Percentiles rank a stretch among this genome's conserved stretches.
phyloP scores from a whole-genome alignment of 1,140 invertebrate species.

The Heliothis virescens region DNA sequence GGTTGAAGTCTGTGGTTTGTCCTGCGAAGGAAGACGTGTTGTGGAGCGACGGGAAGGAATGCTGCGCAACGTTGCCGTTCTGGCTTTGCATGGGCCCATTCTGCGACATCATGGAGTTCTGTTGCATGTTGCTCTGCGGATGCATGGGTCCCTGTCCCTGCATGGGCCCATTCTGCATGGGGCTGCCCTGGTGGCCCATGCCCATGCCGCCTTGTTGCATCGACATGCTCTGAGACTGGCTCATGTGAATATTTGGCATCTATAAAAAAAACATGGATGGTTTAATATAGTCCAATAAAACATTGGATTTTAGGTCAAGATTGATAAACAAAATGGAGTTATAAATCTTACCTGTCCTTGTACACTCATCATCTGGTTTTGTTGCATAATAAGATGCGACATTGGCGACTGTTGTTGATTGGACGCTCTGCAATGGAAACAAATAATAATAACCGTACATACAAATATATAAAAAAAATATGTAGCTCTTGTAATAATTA shows the following conservation, averaged over 20 bases:
- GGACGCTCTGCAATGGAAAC: conserved; percentile 75
- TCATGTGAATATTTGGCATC: conserved; percentile 89
- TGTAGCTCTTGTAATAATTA: neutral
- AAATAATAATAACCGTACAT: conserved; percentile 24
- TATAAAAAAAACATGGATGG: conserved; percentile 77
- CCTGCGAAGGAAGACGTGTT: conserved; percentile 86
- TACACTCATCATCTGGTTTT: conserved; percentile 85
- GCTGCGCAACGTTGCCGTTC: conserved; percentile 61
- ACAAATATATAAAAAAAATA: neutral
- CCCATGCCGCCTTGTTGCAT: conserved; percentile 85
- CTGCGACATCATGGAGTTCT: conserved; percentile 64
- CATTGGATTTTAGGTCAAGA: neutral
- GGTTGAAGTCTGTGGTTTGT: conserved; percentile 90
- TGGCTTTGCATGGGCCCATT: conserved; percentile 69
- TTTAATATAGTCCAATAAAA: neutral
- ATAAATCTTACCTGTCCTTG: conserved; percentile 80
- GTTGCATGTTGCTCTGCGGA: conserved; percentile 72
- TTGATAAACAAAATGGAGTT: neutral
- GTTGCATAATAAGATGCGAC: conserved; percentile 87
- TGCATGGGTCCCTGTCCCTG: conserved; percentile 63
- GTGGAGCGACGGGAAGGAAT: conserved; percentile 76
- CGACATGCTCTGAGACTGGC: conserved; percentile 88
- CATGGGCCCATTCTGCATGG: conserved; percentile 72
- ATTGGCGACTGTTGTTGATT: conserved; percentile 88
- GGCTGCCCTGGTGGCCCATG: conserved; percentile 68